phyloP scores from a whole-genome alignment of 2,797 vertebrate genomes.

The Neosalanx taihuensis region DNA sequence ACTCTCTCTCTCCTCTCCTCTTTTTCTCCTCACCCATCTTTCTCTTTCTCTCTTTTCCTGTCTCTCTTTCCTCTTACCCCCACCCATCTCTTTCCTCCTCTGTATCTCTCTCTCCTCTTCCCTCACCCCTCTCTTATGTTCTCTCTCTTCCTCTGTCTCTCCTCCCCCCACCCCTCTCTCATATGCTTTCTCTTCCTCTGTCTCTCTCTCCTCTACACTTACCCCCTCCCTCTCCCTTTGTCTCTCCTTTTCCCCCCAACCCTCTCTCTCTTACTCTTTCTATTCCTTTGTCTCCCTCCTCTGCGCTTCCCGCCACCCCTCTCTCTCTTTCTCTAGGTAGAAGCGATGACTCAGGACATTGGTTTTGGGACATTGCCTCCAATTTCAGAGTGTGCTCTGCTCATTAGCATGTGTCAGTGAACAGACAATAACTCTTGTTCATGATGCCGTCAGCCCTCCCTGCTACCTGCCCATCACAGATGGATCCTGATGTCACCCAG shows the following conservation, averaged over 20 bases:
- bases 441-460: too few relatives aligned
- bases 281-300: neutral
- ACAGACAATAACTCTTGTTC: constrained; percentile 24
- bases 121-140: too few relatives aligned
- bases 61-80: neutral
- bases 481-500: neutral
- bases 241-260: neutral
- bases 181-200: too few relatives aligned
- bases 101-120: too few relatives aligned
- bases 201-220: neutral
- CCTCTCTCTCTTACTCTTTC: neutral
- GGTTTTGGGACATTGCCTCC: constrained; percentile 9
- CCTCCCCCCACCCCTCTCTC: too few relatives aligned
- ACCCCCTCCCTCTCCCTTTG: too few relatives aligned
- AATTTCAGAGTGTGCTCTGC: constrained; percentile 17
- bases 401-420: constrained; percentile 18
- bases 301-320: neutral
- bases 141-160: neutral
- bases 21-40: neutral
- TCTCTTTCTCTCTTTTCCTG: neutral
- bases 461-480: neutral
- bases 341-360: too few relatives aligned
- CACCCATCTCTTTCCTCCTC: too few relatives aligned
- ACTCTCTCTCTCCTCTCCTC: neutral
- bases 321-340: neutral